These are phyloP conservation scores for Carcina quercana DNA, from an alignment of 2,888 invertebrate genomes.

Conservation along the genomic window DNA sequence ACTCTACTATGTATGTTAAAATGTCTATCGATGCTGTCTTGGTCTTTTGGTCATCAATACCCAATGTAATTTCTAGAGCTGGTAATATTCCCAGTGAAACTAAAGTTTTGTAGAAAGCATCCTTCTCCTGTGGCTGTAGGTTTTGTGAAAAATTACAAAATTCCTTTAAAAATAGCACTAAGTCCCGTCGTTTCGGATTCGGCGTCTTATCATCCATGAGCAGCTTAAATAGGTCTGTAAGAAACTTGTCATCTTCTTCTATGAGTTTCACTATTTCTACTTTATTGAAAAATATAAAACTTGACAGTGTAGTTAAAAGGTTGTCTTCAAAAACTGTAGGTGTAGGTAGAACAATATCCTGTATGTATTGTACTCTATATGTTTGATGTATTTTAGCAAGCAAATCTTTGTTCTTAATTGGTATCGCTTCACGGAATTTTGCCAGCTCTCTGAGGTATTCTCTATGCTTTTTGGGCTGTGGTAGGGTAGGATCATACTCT, in stretches of 20 bases:
- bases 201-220: conserved; percentile 92
- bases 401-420: conserved; percentile 95
- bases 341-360: conserved; percentile 98
- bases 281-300: conserved; percentile 99
- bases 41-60: conserved; percentile 94
- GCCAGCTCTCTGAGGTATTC: conserved; percentile 96
- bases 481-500: conserved; percentile 95
- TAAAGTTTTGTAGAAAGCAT: conserved; percentile 96
- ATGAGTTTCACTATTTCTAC: conserved; percentile 99
- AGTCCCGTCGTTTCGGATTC: conserved; percentile 90
- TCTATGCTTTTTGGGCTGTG: conserved; percentile 93
- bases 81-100: conserved; percentile 91
- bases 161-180: conserved; percentile 98
- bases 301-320: conserved; percentile 96
- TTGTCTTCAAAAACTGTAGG: conserved; percentile 99
- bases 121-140: conserved; percentile 96
- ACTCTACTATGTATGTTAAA: conserved; percentile 98
- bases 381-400: conserved; percentile 99
- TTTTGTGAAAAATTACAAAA: conserved; percentile 99
- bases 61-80: conserved; percentile 91
- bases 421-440: conserved; percentile 94
- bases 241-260: conserved; percentile 97
- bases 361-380: conserved; percentile 99
- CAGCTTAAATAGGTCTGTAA: conserved; percentile 94
- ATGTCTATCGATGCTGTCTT: conserved; percentile 99